These are phyloP conservation scores for Trachymyrmex cornetzi DNA, from an alignment of 1,140 invertebrate species.

Conservation along the genomic window DNA sequence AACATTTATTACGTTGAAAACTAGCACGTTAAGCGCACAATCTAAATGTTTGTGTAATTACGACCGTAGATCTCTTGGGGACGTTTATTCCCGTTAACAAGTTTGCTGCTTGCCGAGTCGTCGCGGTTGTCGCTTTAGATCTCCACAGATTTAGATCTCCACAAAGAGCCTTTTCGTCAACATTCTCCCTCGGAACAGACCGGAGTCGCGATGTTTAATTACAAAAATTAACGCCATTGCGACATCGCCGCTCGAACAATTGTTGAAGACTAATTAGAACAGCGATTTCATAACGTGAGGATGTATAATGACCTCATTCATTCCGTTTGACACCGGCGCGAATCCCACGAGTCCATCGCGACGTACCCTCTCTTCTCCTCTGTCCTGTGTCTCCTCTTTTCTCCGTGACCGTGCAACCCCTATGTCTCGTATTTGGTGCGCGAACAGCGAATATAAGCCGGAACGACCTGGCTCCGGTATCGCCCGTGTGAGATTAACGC, in stretches of 20 bases:
- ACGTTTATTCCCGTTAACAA: conserved; percentile 73
- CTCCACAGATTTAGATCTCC: conserved; percentile 45
- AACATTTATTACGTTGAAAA: conserved; percentile 59
- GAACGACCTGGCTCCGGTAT: conserved; percentile 58
- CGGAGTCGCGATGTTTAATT: conserved; percentile 76
- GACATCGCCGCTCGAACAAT: conserved; percentile 59
- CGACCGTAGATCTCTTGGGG: conserved; percentile 35
- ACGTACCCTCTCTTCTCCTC: conserved; percentile 18
- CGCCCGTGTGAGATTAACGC: conserved; percentile 79
- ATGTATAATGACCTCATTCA: conserved; percentile 70
- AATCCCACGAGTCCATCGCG: conserved; percentile 67
- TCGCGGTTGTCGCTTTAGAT: conserved; percentile 33
- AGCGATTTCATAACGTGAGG: conserved; percentile 70
- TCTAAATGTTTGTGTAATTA: conserved; percentile 73
- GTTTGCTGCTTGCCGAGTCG: conserved; percentile 38
- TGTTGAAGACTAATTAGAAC: conserved; percentile 82
- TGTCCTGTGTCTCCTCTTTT: not conserved
- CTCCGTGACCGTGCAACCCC: not conserved
- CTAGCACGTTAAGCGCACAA: conserved; percentile 47
- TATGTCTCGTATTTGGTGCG: conserved; percentile 52
- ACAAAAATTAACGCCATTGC: conserved; percentile 79
- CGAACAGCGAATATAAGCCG: conserved; percentile 57
- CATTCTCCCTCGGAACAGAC: conserved; percentile 36
- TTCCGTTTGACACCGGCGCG: conserved; percentile 69
- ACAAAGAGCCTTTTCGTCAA: conserved; percentile 69